These are phyloP conservation scores for Anagyrus pseudococci DNA, from an alignment of 2,888 invertebrate genomes.

Conservation along the genomic window DNA sequence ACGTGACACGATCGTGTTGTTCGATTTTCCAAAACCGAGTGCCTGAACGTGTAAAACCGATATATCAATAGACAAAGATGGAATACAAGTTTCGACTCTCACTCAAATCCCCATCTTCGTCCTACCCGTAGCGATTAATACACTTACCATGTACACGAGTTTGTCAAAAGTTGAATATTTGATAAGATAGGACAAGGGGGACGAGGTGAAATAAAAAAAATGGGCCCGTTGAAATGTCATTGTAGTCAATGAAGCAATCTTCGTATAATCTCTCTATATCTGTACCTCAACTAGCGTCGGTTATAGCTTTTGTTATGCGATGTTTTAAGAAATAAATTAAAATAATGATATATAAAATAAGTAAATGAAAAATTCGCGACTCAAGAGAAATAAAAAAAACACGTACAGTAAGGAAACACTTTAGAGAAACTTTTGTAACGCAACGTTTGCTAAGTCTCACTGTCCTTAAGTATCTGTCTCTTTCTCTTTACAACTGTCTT, in stretches of 20 bases:
- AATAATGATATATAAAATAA: conserved; percentile 6
- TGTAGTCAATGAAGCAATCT: conserved; percentile 30
- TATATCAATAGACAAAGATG: no score
- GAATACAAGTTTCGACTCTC: no score
- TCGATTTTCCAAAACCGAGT: no score
- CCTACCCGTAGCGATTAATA: no score
- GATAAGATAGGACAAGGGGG: no score
- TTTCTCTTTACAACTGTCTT: conserved; percentile 9
- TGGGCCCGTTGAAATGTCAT: conserved; percentile 27
- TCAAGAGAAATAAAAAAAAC: conserved; percentile 1
- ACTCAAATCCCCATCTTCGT: no score
- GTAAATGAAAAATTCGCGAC: no score
- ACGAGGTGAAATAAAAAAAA: not conserved
- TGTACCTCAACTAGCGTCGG: conserved; percentile 6
- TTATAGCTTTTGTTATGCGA: conserved; percentile 25
- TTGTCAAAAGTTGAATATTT: no score
- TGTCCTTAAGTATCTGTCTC: conserved; percentile 10
- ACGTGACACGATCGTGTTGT: no score
- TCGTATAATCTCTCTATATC: conserved; percentile 20
- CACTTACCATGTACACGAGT: no score
- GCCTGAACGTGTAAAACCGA: no score
- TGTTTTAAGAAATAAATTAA: conserved; percentile 2
- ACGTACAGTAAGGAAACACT: conserved; percentile 7
- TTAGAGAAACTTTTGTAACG: conserved; percentile 33
- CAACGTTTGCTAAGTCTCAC: conserved; percentile 29